Evolutionary conservation across 2,113 vertebrate genomes (phyloP).

Genomic region (Zosterops pallidus): DNA sequence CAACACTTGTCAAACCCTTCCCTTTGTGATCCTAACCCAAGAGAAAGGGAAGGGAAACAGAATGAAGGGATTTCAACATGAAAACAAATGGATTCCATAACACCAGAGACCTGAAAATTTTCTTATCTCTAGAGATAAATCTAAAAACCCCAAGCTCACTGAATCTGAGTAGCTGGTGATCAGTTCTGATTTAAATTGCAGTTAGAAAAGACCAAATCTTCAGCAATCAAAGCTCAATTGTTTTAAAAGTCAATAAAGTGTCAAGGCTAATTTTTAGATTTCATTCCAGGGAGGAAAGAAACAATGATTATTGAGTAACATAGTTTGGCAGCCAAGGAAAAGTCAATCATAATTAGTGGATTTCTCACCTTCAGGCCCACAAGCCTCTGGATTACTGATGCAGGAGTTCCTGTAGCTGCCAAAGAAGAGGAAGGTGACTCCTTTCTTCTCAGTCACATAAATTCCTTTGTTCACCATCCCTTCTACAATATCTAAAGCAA

Average conservation of each 20-base stretch:
- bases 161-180: not conserved
- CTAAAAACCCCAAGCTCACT: not conserved
- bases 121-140: not conserved
- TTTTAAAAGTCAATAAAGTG: not conserved
- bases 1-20: not conserved
- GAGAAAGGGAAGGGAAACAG: not conserved
- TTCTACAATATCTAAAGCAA: conserved; percentile 87
- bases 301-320: not conserved
- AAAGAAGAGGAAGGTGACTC: conserved; percentile 86
- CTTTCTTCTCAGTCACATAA: conserved; percentile 82
- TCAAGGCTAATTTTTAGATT: not conserved
- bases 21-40: not conserved
- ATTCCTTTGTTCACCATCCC: conserved; percentile 92
- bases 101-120: not conserved
- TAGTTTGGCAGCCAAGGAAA: not conserved
- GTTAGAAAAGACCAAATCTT: not conserved
- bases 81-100: not conserved
- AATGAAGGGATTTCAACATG: not conserved
- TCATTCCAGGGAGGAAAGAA: not conserved
- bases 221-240: not conserved
- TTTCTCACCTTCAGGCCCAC: conserved; percentile 87
- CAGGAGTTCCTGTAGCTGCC: conserved; percentile 86
- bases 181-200: not conserved
- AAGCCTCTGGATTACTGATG: conserved; percentile 85
- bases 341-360: not conserved